A percentile compares a stretch with the other conserved stretches of the same genome.
These are phyloP conservation scores for silkworm (Bombyx mori) DNA, from an alignment of 1,140 invertebrate genomes.

Conservation along the genomic window DNA sequence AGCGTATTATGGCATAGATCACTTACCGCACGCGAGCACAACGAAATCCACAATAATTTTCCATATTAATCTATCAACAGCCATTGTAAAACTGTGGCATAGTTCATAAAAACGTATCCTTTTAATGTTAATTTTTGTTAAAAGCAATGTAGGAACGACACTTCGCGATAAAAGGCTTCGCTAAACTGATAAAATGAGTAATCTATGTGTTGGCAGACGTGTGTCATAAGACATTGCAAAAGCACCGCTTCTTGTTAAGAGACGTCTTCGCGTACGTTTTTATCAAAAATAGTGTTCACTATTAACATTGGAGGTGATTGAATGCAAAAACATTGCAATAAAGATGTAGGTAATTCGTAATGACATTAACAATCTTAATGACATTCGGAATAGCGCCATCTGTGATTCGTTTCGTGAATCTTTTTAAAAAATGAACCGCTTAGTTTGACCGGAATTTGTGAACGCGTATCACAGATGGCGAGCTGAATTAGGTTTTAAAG, in stretches of 20 bases:
- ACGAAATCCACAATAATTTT: conserved; percentile 50
- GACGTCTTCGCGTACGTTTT: conserved; percentile 5
- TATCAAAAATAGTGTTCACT: too few species aligned
- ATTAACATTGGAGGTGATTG: background rate
- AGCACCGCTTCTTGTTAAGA: conserved; percentile 4
- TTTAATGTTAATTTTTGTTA: conserved; percentile 3
- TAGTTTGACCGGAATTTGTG: too few species aligned
- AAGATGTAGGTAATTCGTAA: background rate
- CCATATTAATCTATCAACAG: conserved; percentile 40
- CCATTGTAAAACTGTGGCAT: conserved; percentile 23
- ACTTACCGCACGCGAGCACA: conserved; percentile 45
- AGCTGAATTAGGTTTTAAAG: too few species aligned
- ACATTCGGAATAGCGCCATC: background rate
- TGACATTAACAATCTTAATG: background rate
- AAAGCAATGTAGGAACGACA: conserved; percentile 6
- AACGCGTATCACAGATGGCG: conserved; percentile 1
- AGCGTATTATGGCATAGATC: conserved; percentile 7
- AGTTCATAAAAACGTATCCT: background rate
- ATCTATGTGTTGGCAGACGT: conserved; percentile 26
- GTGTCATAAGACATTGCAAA: conserved; percentile 20
- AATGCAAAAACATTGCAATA: background rate
- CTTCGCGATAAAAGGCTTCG: conserved; percentile 17
- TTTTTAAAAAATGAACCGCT: too few species aligned
- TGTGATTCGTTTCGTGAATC: background rate
- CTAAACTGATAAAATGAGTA: conserved; percentile 23